A percentile compares a stretch with the other conserved stretches of the same genome.
phyloP scores from a whole-genome alignment of 2,113 vertebrate species.

The Uria lomvia region DNA sequence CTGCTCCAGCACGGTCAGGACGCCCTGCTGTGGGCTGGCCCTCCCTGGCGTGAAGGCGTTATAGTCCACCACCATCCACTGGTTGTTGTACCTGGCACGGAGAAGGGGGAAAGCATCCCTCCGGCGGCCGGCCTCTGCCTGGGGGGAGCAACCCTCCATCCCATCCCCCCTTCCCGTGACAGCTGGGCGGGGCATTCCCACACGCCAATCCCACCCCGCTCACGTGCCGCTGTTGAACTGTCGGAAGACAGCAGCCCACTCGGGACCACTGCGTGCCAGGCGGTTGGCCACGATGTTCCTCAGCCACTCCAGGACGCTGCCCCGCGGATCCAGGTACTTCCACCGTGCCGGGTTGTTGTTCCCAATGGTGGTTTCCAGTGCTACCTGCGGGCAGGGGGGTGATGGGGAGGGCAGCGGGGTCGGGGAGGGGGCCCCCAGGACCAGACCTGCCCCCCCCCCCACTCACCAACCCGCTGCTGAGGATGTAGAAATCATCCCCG shows the following conservation, averaged over 20 bases:
- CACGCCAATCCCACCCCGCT: neutral
- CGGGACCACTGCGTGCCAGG: slow-evolving; percentile 75
- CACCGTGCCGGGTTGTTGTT: slow-evolving; percentile 86
- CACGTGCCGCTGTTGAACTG: slow-evolving; percentile 95
- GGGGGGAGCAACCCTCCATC: neutral
- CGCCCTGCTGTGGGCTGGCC: neutral
- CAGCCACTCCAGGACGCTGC: slow-evolving; percentile 88
- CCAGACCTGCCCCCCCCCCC: neutral
- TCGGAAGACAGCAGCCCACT: slow-evolving; percentile 82
- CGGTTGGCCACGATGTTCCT: slow-evolving; percentile 91
- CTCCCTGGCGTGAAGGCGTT: slow-evolving; percentile 77
- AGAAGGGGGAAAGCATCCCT: neutral
- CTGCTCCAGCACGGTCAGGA: slow-evolving; percentile 91
- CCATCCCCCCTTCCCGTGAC: fast-evolving
- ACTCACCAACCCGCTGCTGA: slow-evolving; percentile 92
- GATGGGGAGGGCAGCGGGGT: neutral
- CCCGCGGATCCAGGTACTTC: slow-evolving; percentile 82
- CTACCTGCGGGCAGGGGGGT: slow-evolving; percentile 72
- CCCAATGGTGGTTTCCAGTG: slow-evolving; percentile 92
- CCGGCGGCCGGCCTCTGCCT: neutral
- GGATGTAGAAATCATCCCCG: slow-evolving; percentile 92
- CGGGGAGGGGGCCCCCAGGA: neutral
- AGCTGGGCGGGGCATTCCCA: neutral
- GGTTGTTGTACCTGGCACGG: slow-evolving; percentile 88
- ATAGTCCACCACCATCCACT: slow-evolving; percentile 98